These are phyloP conservation scores for Oryzias curvinotus DNA, from an alignment of 2,113 vertebrate genomes.

Conservation along the genomic window DNA sequence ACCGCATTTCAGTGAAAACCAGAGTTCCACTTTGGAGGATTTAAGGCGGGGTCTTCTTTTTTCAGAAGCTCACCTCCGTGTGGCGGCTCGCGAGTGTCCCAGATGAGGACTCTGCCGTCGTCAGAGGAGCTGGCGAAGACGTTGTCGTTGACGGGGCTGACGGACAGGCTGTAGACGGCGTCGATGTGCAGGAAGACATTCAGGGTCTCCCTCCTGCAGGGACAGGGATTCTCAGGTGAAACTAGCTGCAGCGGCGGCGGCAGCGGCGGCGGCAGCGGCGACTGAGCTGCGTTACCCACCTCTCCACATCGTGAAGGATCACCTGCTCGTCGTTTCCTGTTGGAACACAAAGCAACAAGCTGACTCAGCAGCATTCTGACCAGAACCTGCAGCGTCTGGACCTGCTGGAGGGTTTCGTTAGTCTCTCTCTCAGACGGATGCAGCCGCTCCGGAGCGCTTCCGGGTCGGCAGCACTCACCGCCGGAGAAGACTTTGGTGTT, in stretches of 20 bases:
- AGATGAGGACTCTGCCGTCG: constrained; percentile 96
- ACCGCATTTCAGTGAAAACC: background rate
- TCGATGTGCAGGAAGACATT: constrained; percentile 97
- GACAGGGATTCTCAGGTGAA: background rate
- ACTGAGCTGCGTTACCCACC: constrained; percentile 73
- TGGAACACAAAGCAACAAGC: constrained; percentile 10
- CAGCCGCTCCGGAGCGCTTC: too few relatives aligned
- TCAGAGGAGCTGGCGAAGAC: constrained; percentile 98
- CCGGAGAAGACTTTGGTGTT: constrained; percentile 96
- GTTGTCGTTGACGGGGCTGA: constrained; percentile 97
- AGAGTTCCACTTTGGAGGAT: background rate
- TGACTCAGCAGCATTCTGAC: background rate
- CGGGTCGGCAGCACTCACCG: constrained; percentile 74
- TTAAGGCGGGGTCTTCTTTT: too few relatives aligned
- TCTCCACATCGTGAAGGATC: constrained; percentile 97
- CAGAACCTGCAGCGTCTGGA: too few relatives aligned
- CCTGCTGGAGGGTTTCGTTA: background rate
- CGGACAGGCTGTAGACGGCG: constrained; percentile 96
- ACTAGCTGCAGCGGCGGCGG: background rate
- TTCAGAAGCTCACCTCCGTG: constrained; percentile 82
- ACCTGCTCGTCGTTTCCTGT: constrained; percentile 98
- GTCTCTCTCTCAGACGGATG: too few relatives aligned
- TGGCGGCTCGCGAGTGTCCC: constrained; percentile 96
- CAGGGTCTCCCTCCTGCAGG: constrained; percentile 88
- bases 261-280: background rate